Base-by-base conservation (phyloP, 2,113 vertebrate genomes). In the Alethe diademata region DNA sequence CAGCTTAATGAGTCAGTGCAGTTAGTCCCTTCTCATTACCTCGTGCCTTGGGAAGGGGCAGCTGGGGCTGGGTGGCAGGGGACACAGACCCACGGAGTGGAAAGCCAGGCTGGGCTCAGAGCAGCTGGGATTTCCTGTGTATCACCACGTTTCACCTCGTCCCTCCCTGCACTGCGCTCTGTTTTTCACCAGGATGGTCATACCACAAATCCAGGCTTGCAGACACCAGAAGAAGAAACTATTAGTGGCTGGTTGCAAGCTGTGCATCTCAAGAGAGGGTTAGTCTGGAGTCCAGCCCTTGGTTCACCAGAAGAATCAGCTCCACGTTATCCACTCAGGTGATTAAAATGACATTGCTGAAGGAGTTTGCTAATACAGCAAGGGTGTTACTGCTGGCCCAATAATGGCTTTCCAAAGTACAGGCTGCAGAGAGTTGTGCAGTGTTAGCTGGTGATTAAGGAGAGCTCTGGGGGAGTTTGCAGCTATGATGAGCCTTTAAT, bases 161-260 rank as follows among this genome's bases (percentile, higher is more conserved):
- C 25, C 42, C 70, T 69, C 62, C 36, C 58, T 60, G 24, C 13
- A 12, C 83, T 19, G 60, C 11, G 19, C 69, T 45, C 54, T 76
- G n/a, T 8, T 57, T 61, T 65, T 85, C 70, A 69, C 66, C 0
- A 0, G 29, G 20, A 29, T 0, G 0, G 31, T 35, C 0, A 0
- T 25, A 56, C 24, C 62, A 66, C 57, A 58, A 80, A 58, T 62
- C 62, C 62, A 75, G 78, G 78, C 61, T 87, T 85, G 74, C 62
- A 91, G 71, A 14, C 47, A 58, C 47, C 81, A 90, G 28, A 42
- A 85, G 81, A 72, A 64, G 33, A 61, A 88, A 83, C 40, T 33
- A 5, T 60, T 45, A 89, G 31, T 22, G 9, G 3, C 33, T 66
- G 70, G 57, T 50, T 87, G 45, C 86, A 72, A 66, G 81, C 73